Conservation (phyloP, 2,888 invertebrate genomes). For the Scrobipalpa atriplicella region DNA sequence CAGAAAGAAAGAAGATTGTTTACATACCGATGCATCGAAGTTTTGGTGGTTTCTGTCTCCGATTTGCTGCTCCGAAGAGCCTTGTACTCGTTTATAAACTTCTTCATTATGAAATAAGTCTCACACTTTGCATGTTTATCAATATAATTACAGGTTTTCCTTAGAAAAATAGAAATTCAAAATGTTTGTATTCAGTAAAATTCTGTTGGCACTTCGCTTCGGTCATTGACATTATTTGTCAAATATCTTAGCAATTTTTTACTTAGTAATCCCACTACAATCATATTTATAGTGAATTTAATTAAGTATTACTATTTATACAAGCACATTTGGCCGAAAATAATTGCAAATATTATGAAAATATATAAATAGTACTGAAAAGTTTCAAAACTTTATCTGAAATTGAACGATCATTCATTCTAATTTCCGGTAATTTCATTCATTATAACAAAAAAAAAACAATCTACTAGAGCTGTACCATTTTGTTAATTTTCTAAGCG, state of each 20-base stretch:
- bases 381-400: constrained; percentile 18
- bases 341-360: neutral
- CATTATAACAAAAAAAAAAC: too few species aligned
- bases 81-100: constrained; percentile 74
- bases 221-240: constrained; percentile 19
- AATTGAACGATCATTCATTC: neutral
- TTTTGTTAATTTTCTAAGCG: neutral
- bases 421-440: constrained; percentile 10
- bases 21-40: constrained; percentile 50
- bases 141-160: constrained; percentile 3
- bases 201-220: constrained; percentile 6
- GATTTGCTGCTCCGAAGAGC: constrained; percentile 54
- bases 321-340: neutral
- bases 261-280: neutral
- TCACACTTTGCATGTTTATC: neutral
- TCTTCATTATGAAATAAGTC: constrained; percentile 56
- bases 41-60: constrained; percentile 52
- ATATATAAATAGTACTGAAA: constrained; percentile 18
- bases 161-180: constrained; percentile 7
- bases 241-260: neutral
- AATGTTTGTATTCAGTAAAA: constrained; percentile 7
- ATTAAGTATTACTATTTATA: neutral
- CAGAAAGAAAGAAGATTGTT: constrained; percentile 40
- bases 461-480: neutral
- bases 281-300: neutral